Evolutionary conservation across 1,140 invertebrate species (phyloP), one percentile per base, ranked within the genome.

Genomic region (Aporrectodea caliginosa): DNA sequence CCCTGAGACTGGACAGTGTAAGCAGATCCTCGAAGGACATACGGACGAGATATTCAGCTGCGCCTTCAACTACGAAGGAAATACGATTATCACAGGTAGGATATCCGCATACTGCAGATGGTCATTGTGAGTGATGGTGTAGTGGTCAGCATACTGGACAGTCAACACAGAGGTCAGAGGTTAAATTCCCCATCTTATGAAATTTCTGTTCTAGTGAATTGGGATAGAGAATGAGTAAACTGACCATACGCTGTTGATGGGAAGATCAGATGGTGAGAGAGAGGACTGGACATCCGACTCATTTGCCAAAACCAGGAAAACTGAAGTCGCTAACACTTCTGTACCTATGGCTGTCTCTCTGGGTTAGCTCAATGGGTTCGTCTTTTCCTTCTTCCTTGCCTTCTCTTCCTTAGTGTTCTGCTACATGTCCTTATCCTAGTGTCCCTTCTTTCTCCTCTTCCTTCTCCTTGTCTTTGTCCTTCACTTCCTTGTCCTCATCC

Each of bases 41-140:
- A 91, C 91, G 33, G 92, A 93, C 29, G 93, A 94, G 84, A 93
- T 94, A 33, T 94, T 94, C 85, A 93, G 92, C 1, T 93, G 93
- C 83, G 92, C 92, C 0, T 94, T 92, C 85, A 93, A 92, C 27
- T 94, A 94, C 84, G 89, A 91, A 0, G 93, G 93, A 0, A 92
- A 93, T 83, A 92, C 91, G 0, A 91, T 94, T 79, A 89, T 94
- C 72, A 94, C 93, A 35, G 93, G 88, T 88, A 81, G 71, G 74
- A 16, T 6, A 76, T n/a, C 33, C 1, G 27, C 6, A 58, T 58
- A 58, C 33, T 12, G 16, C 6, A 30, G 32, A 27, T 32, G 2
- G 29, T 30, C 14, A 35, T 16, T 2, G 12, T 69, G 29, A 29
- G 2, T 16, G 27, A 73, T 71, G n/a, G 14, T 12, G 2, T 69